Percentiles rank a stretch among this genome's conserved stretches.
Conservation (phyloP, 2,797 vertebrate genomes). For the Phrynocephalus guinanensis region DNA sequence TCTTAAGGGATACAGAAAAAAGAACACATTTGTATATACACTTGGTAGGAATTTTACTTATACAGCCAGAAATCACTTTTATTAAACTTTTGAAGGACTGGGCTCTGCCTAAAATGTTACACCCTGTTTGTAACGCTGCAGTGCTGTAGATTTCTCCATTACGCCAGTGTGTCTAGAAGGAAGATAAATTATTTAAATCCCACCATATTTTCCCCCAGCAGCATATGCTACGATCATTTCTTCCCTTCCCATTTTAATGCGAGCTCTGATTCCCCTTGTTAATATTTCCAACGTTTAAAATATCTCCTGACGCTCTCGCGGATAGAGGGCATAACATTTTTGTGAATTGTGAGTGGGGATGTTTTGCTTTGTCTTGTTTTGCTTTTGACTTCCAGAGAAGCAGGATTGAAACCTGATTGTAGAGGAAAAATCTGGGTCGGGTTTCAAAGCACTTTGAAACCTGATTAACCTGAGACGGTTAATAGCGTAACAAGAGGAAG, state of each 20-base stretch:
- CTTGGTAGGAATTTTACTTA: background rate
- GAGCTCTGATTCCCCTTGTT: slow-evolving; percentile 57
- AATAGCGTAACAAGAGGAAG: slow-evolving; percentile 33
- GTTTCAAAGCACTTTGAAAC: slow-evolving; percentile 55
- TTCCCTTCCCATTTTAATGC: slow-evolving; percentile 41
- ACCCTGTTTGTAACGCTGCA: slow-evolving; percentile 20
- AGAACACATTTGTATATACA: too few species aligned
- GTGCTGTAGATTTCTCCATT: slow-evolving; percentile 59
- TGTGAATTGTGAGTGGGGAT: slow-evolving; percentile 28
- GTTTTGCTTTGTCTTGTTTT: too few species aligned
- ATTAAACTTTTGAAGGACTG: background rate
- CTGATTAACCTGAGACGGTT: slow-evolving; percentile 25
- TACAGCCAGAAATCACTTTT: background rate
- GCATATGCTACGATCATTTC: slow-evolving; percentile 40
- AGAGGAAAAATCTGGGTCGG: slow-evolving; percentile 37
- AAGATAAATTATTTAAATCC: slow-evolving; percentile 54
- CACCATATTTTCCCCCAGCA: slow-evolving; percentile 48
- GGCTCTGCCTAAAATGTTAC: background rate
- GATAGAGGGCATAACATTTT: slow-evolving; percentile 54
- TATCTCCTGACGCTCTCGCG: slow-evolving; percentile 46
- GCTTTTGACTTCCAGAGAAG: background rate
- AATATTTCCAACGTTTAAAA: slow-evolving; percentile 51
- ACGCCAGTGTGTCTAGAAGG: slow-evolving; percentile 40
- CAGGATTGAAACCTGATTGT: background rate
- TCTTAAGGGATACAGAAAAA: too few species aligned